Evolutionary conservation across 2,113 vertebrate species (phyloP).

Genomic region (Theropithecus gelada): DNA sequence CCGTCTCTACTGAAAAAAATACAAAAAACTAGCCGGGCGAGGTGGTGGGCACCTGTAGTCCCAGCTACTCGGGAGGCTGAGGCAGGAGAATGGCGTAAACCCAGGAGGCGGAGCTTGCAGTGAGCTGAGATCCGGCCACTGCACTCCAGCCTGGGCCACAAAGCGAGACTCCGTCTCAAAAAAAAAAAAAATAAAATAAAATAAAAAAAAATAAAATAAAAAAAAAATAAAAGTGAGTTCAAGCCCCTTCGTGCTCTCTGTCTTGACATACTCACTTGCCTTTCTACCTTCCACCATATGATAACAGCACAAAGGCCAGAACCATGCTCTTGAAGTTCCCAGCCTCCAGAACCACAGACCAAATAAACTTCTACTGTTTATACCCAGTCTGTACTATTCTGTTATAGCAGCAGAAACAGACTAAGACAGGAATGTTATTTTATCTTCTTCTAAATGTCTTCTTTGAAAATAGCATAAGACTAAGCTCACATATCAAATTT

Average conservation of each 20-base stretch:
- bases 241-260: background rate
- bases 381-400: background rate
- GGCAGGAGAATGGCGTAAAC: too few species aligned
- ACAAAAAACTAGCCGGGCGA: too few species aligned
- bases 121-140: too few species aligned
- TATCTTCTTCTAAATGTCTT: conserved; percentile 1
- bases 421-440: background rate
- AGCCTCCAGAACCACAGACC: background rate
- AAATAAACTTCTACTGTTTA: background rate
- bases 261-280: background rate
- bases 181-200: too few species aligned
- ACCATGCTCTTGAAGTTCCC: background rate
- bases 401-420: background rate
- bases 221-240: background rate
- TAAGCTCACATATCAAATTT: background rate
- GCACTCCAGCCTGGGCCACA: too few species aligned
- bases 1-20: too few species aligned
- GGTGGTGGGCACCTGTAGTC: too few species aligned
- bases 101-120: too few species aligned
- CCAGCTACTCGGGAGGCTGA: too few species aligned
- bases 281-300: background rate
- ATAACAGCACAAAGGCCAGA: background rate
- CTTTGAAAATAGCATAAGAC: background rate
- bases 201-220: too few species aligned
- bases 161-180: too few species aligned